Percentiles rank a stretch among this genome's conserved stretches.
Evolutionary conservation across 2,888 invertebrate genomes (phyloP).

Genomic region (Hipparchia semele): DNA sequence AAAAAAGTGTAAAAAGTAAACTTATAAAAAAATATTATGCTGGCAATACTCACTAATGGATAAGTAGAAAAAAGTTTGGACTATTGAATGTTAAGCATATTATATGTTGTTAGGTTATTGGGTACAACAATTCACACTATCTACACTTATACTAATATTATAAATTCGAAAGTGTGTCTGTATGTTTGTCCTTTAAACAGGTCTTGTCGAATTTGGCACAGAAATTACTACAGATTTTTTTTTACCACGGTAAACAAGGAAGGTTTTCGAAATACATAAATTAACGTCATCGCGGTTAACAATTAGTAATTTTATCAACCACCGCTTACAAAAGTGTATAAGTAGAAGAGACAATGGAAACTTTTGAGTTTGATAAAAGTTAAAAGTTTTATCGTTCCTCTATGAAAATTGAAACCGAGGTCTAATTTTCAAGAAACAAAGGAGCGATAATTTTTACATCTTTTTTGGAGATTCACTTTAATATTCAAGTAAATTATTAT

Average conservation of each 20-base stretch:
- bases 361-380: background rate
- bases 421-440: background rate
- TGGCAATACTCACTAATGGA: background rate
- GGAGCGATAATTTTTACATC: too few species aligned
- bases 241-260: background rate
- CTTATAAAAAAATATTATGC: background rate
- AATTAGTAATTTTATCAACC: conserved; percentile 40
- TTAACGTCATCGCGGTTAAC: background rate
- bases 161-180: background rate
- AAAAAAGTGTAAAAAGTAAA: background rate
- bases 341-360: background rate
- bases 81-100: background rate
- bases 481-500: too few species aligned
- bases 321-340: conserved; percentile 31
- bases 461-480: too few species aligned
- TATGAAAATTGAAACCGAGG: background rate
- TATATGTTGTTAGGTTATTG: background rate
- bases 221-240: background rate
- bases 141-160: background rate
- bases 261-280: background rate
- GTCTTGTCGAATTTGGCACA: background rate
- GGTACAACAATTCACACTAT: background rate
- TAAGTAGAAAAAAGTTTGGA: background rate
- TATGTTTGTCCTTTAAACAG: background rate
- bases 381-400: background rate